Evolutionary conservation across 1,140 invertebrate genomes (phyloP).

Genomic region (Propsilocerus akamusi): DNA sequence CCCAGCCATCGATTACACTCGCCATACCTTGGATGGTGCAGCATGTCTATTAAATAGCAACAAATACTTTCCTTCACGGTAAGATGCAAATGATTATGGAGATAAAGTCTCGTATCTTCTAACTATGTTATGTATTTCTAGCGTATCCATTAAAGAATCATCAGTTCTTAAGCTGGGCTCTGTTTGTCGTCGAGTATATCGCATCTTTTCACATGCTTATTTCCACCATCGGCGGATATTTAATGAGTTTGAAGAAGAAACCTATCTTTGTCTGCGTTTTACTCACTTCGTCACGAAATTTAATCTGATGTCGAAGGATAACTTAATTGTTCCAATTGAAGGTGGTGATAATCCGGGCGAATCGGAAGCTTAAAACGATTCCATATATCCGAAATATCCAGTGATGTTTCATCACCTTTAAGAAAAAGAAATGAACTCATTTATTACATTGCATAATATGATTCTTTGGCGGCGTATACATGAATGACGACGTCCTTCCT

Average conservation of each 20-base stretch:
- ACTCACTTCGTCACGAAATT: conserved; percentile 98
- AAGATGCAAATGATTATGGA: conserved; percentile 10
- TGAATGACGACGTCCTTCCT: too few relatives aligned
- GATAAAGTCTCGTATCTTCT: not conserved
- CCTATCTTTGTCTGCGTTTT: conserved; percentile 87
- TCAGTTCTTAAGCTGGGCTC: conserved; percentile 96
- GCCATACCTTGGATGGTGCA: conserved; percentile 98
- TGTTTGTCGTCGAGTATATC: conserved; percentile 92
- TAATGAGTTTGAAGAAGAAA: conserved; percentile 96
- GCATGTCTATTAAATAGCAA: conserved; percentile 97
- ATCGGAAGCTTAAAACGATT: conserved; percentile 42
- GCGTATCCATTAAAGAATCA: conserved; percentile 96
- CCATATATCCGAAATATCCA: too few relatives aligned
- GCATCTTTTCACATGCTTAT: conserved; percentile 99
- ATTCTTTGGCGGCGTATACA: too few relatives aligned
- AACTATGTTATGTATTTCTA: conserved; percentile 29
- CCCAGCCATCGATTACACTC: conserved; percentile 97
- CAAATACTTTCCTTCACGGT: conserved; percentile 99
- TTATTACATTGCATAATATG: not conserved
- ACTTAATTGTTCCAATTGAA: conserved; percentile 89
- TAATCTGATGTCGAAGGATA: conserved; percentile 95
- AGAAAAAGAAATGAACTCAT: not conserved
- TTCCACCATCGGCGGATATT: conserved; percentile 95
- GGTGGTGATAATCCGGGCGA: conserved; percentile 37
- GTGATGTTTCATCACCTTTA: too few relatives aligned